Evolutionary conservation across 2,113 vertebrate genomes (phyloP), one percentile per base, ranked within the genome.

Genomic region (Scophthalmus maximus): DNA sequence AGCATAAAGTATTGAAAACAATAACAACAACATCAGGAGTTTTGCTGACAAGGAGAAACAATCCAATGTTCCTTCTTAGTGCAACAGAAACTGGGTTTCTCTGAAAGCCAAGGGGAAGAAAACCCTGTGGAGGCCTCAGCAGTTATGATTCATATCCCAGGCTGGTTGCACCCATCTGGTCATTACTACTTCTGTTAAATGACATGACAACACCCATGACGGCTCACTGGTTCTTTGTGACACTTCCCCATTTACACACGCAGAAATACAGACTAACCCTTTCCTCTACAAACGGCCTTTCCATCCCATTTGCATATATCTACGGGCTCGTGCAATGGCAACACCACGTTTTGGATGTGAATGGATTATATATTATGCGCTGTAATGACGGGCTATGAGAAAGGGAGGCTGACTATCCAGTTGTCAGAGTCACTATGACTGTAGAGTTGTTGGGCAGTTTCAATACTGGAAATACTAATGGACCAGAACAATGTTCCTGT

Each of bases 1-100:
- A 40, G 17, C 17, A 17, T 36, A 9, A 36, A 14, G 10, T 36
- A 69, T 38, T 70, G 17, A 74, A 68, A 84, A 14, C 11, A 36
- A 12, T 36, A 75, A 52, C 18, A n/a, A n/a, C n/a, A n/a, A 64
- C 30, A 52, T 56, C 18, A 8, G 8, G 2, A 6, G 5, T 71
- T 90, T 65, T 83, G 76, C 86, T 90, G 84, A 86, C 70, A 29
- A 30, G 20, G 9, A 58, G 49, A 81, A 26, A 83, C 71, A 68
- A 62, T 27, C 23, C 10, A 50, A 70, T 3, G 17, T 83, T 81
- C 76, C 73, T 77, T 59, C 53, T 67, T 70, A 12, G 6, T 17
- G 27, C 52, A 68, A 53, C 56, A 52, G 56, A 62, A 49, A 51
- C 10, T 12, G 11, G 9, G 34, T 36, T 10, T 17, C 40, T 42